These are phyloP conservation scores for Erebia palarica DNA, from an alignment of 2,888 invertebrate species.

Conservation along the genomic window DNA sequence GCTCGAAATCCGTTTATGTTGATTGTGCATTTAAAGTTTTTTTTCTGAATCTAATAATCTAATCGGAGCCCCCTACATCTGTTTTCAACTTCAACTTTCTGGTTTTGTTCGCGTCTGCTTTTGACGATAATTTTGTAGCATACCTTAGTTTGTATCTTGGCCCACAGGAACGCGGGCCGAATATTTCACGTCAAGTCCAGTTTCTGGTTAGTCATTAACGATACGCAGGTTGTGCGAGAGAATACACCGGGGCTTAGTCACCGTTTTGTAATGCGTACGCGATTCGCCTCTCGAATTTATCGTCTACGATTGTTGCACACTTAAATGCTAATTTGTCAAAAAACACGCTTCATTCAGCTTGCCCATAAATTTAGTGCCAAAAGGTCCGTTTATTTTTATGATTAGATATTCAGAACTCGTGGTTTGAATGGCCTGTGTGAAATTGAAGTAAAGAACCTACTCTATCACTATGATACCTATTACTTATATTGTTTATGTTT, in stretches of 20 bases:
- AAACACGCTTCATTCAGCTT: slow-evolving; percentile 25
- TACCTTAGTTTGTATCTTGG: slow-evolving; percentile 19
- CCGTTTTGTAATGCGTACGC: slow-evolving; percentile 71
- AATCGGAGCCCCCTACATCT: too few relatives aligned
- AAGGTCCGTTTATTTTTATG: background rate
- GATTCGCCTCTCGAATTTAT: slow-evolving; percentile 63
- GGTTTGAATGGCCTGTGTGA: too few relatives aligned
- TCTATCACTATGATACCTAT: too few relatives aligned
- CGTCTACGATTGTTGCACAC: slow-evolving; percentile 46
- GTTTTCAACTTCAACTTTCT: too few relatives aligned
- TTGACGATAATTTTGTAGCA: background rate
- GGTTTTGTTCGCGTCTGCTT: background rate
- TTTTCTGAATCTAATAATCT: too few relatives aligned
- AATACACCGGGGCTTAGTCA: slow-evolving; percentile 61
- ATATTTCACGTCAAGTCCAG: slow-evolving; percentile 37
- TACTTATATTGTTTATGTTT: too few relatives aligned
- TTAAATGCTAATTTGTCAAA: slow-evolving; percentile 31
- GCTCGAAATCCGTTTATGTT: too few relatives aligned
- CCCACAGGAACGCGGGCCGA: slow-evolving; percentile 33
- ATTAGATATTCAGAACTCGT: background rate
- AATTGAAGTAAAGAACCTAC: too few relatives aligned
- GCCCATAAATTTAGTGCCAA: background rate
- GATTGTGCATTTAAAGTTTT: too few relatives aligned
- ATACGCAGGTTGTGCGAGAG: slow-evolving; percentile 45
- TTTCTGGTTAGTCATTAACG: slow-evolving; percentile 45